Evolutionary conservation across 2,888 invertebrate species (phyloP), one percentile per base, ranked within the genome.

Genomic region (Empis livida): DNA sequence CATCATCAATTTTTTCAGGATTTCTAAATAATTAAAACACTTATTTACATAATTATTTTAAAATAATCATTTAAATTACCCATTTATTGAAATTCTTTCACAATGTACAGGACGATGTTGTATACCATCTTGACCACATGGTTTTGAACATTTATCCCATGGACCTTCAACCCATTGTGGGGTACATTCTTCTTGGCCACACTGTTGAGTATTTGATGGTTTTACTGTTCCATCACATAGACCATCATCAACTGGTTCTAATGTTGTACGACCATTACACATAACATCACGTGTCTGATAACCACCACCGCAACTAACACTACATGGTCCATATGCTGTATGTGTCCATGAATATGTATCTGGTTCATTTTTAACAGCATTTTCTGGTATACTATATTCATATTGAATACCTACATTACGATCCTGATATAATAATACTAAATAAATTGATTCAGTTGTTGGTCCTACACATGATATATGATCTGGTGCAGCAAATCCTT

Each of bases 221-320:
- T 81, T 82, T 43, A 79, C 71, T 31, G 75, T 77, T 1, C 76
- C 75, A 63, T 93, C 88, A 66, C 96, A 96, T 9, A 94, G 76
- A 39, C 73, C 74, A 5, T 80, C 77, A 49, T 85, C 82, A 0
- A 83, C 92, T 10, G 77, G 70, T 50, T 82, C 79, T 39, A 83
- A 73, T 41, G 81, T 81, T 47, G 80, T 76, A 17, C 83, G 76
- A 45, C 85, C 82, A 11, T 85, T 84, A 62, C 94, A 95, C 17
- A 78, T 80, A 1, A 93, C 88, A 54, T 78, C 77, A 48, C 94
- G 76, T 1, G 76, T 77, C 71, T 88, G 88, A 50, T 59, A 72
- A 80, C 95, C 96, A 73, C 89, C 90, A 14, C 94, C 96, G 62
- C 96, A 97, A 10, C 83, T 74, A n/a, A 78, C 78, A 56, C 80